These are phyloP conservation scores for Pangasius djambal DNA, from an alignment of 2,797 vertebrate genomes.

Conservation along the genomic window DNA sequence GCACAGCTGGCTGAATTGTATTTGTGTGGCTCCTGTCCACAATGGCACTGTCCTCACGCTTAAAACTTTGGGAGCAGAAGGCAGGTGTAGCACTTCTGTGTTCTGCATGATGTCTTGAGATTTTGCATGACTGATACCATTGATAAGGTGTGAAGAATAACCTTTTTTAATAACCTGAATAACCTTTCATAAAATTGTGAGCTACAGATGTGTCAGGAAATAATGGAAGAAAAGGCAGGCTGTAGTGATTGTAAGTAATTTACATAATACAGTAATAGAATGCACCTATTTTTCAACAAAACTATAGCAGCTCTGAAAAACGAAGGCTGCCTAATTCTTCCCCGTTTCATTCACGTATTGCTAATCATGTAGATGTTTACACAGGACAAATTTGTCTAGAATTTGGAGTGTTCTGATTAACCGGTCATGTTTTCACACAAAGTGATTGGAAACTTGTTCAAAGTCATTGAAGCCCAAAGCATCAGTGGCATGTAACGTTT, in stretches of 20 bases:
- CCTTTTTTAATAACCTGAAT: no score
- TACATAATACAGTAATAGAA: background rate
- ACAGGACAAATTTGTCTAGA: background rate
- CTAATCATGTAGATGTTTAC: background rate
- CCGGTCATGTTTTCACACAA: background rate
- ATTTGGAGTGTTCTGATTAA: background rate
- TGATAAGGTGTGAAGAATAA: background rate
- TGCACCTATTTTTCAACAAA: background rate
- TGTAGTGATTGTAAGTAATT: background rate
- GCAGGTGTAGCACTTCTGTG: slow-evolving; percentile 77
- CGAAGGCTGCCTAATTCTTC: background rate
- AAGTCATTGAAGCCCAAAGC: background rate
- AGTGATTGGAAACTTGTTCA: background rate
- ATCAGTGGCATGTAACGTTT: background rate
- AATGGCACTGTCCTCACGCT: slow-evolving; percentile 97
- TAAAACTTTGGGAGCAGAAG: slow-evolving; percentile 98
- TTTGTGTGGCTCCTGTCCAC: slow-evolving; percentile 22
- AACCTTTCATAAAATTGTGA: no score
- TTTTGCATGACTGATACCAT: background rate
- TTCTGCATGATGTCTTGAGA: slow-evolving; percentile 46
- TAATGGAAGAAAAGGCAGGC: background rate
- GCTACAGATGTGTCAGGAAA: background rate
- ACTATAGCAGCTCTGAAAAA: background rate
- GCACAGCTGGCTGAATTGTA: slow-evolving; percentile 62
- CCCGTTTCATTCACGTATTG: background rate